Evolutionary conservation across 2,113 vertebrate species (phyloP).

Genomic region (Himantopus leucocephalus): DNA sequence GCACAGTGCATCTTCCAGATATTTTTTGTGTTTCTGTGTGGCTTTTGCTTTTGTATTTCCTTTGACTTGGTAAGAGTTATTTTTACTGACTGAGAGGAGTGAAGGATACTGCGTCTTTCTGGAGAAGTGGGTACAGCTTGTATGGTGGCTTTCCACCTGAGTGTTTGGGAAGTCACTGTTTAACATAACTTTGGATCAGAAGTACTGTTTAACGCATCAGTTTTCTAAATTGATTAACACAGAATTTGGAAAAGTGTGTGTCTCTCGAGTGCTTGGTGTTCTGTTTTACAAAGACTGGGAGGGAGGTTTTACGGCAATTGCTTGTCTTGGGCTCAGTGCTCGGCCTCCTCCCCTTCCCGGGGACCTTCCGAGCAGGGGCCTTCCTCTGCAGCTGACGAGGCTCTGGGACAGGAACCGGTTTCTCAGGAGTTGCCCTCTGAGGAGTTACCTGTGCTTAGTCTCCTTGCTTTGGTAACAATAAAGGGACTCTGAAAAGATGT

Average conservation of each 20-base stretch:
- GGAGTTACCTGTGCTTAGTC: background rate
- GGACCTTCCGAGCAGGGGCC: background rate
- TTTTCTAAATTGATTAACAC: background rate
- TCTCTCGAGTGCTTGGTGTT: background rate
- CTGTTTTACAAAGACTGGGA: background rate
- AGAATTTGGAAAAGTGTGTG: background rate
- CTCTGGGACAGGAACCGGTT: background rate
- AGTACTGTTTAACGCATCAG: background rate
- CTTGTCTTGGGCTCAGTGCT: background rate
- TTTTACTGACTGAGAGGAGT: background rate
- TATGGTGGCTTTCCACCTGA: background rate
- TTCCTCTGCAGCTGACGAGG: background rate
- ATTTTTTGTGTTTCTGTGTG: background rate
- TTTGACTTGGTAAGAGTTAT: background rate
- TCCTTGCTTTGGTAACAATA: background rate
- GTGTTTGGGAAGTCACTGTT: background rate
- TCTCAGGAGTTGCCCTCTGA: background rate
- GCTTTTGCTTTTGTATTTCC: background rate
- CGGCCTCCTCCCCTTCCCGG: background rate
- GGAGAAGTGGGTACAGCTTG: background rate
- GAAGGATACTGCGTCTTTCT: background rate
- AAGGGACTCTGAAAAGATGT: background rate
- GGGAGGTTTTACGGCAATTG: background rate
- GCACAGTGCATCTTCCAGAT: background rate
- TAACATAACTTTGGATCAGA: background rate